Base-by-base conservation (phyloP, 2,113 vertebrate species). In the Orientallactaga bullata region DNA sequence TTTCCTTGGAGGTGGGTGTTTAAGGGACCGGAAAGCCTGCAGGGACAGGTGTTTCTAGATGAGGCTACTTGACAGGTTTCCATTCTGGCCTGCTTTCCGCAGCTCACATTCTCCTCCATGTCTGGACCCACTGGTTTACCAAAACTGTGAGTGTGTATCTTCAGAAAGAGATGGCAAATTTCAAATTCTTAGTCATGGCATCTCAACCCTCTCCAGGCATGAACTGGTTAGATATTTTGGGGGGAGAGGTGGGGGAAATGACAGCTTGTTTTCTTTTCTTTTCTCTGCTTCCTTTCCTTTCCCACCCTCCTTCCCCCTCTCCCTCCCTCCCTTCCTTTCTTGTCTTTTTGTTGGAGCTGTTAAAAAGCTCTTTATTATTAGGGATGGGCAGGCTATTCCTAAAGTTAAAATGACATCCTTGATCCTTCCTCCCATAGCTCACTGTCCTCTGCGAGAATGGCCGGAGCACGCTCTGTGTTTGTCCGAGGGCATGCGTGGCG, bases 181-280 rank as follows among this genome's bases (percentile, higher is more conserved):
- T 80, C 77, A 82, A 55, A 74, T 90, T 92, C 74, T 85, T 89
- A 47, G 93, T 89, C 47, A n/a, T 84, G 68, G 81, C 66, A 63
- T 28, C 68, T 58, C 81, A 63, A 82, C n/a, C 37, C 61, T 68
- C 28, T 73, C 60, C 42, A 76, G 68, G 69, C 72, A 93, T 94
- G 77, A 58, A 1, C 69, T 74, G 12, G 42, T 63, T 73, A 77
- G 71, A 71, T 83, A 8, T 47, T 47, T 47, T 47, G 42, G 42
- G 42, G 8, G 42, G 42, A 8, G 42, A 47, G 42, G 42, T 47
- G 42, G 42, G 42, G 83, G 68, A 91, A 90, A 92, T 78, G 23
- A n/a, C 42, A 51, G 73, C 35, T 89, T 35, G 0, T 78, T 90
- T 90, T n/a, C 85, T 85, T 81, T 26, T 24, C 7, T 63, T 55